Conservation (phyloP, 2,113 vertebrate species). For the Circaetus cinerascens region DNA sequence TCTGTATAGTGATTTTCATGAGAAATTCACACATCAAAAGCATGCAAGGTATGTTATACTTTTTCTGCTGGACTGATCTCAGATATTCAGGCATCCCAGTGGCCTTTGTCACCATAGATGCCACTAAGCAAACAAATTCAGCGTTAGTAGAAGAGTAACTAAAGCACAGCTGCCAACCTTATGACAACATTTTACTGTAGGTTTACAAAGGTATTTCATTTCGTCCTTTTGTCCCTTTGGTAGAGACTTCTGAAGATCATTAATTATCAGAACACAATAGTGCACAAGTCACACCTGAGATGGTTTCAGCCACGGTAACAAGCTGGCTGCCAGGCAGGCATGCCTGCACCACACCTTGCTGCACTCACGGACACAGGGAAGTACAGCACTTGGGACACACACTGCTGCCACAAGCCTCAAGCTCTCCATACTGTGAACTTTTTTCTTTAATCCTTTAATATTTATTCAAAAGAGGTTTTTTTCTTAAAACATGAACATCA, state of each 20-base stretch:
- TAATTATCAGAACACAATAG: neutral
- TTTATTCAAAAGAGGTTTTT: neutral
- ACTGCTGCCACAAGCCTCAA: neutral
- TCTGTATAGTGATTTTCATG: neutral
- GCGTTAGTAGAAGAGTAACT: constrained; percentile 19
- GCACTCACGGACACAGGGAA: rapidly evolving
- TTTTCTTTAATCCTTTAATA: neutral
- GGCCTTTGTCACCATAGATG: constrained; percentile 17
- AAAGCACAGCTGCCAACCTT: neutral
- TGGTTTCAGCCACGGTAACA: neutral
- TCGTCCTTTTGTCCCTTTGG: neutral
- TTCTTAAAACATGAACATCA: neutral
- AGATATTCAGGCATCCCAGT: constrained; percentile 11
- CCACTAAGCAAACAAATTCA: constrained; percentile 2
- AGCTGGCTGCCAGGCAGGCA: neutral
- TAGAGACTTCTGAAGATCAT: neutral
- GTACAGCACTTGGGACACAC: neutral
- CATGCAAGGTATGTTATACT: neutral
- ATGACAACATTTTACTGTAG: neutral
- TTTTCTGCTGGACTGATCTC: constrained; percentile 27
- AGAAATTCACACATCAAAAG: constrained; percentile 42
- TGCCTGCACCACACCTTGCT: neutral
- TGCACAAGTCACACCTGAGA: neutral
- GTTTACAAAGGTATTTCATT: neutral
- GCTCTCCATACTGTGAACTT: neutral